phyloP scores from a whole-genome alignment of 2,797 vertebrate species.

The Amblyopsis hoosieri region DNA sequence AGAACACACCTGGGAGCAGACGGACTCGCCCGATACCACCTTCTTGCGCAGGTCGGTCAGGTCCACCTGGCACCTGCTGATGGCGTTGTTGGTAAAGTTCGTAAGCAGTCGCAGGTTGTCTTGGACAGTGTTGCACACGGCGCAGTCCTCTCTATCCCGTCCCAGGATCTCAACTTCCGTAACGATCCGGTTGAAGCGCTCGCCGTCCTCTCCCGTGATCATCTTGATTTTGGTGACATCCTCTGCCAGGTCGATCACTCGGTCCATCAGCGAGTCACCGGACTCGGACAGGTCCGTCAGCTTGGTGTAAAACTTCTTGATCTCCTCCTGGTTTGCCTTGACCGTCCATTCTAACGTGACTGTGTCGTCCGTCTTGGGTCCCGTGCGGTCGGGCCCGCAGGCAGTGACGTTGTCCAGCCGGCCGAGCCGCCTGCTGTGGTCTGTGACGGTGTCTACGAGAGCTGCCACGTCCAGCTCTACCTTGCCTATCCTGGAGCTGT shows the following conservation, averaged over 20 bases:
- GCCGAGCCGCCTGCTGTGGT: constrained; percentile 71
- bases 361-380: constrained; percentile 56
- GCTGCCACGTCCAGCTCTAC: constrained; percentile 74
- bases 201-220: constrained; percentile 65
- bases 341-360: constrained; percentile 84
- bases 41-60: constrained; percentile 62
- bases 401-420: constrained; percentile 73
- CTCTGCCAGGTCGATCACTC: constrained; percentile 68
- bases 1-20: constrained; percentile 80
- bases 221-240: constrained; percentile 71
- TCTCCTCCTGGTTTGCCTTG: constrained; percentile 75
- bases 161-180: constrained; percentile 73
- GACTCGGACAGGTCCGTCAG: constrained; percentile 76
- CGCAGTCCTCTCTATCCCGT: constrained; percentile 64
- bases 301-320: constrained; percentile 75
- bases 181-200: constrained; percentile 76
- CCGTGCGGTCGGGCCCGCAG: constrained; percentile 64
- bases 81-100: constrained; percentile 69
- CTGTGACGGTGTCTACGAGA: constrained; percentile 68
- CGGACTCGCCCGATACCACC: constrained; percentile 65
- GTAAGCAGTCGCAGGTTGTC: constrained; percentile 64
- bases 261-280: constrained; percentile 73
- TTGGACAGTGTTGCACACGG: constrained; percentile 62
- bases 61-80: constrained; percentile 69
- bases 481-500: constrained; percentile 72